A percentile compares a stretch with the other conserved stretches of the same genome.
These are phyloP conservation scores for Arctia plantaginis DNA, from an alignment of 2,888 invertebrate genomes.

Conservation along the genomic window DNA sequence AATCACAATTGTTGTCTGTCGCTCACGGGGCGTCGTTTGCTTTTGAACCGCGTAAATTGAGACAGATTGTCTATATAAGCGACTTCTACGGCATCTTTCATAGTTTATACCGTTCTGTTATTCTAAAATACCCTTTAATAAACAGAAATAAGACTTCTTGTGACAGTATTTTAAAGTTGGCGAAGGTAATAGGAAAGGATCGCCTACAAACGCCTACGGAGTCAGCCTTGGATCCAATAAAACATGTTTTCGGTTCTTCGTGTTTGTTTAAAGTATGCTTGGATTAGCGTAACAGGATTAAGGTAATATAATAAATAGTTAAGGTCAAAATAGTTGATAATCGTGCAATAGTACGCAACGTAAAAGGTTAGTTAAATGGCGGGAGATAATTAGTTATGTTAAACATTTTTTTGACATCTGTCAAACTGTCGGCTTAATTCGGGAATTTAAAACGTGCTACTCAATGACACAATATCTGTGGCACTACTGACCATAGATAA, in stretches of 20 bases:
- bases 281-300: conserved; percentile 1
- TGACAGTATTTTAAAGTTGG: conserved; percentile 11
- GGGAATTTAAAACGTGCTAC: too few relatives aligned
- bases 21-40: neutral
- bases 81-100: conserved; percentile 18
- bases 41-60: conserved; percentile 27
- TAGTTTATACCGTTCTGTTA: neutral
- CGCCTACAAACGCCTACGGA: conserved; percentile 28
- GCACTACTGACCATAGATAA: too few relatives aligned
- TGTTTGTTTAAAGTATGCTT: neutral
- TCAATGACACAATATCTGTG: too few relatives aligned
- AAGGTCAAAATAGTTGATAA: neutral
- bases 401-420: neutral
- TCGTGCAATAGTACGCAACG: neutral
- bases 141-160: neutral
- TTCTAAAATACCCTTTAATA: neutral
- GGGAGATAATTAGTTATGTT: neutral
- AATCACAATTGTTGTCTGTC: conserved; percentile 11
- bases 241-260: conserved; percentile 14
- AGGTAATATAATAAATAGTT: neutral
- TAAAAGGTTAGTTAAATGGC: neutral
- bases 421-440: neutral
- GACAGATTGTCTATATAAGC: conserved; percentile 23
- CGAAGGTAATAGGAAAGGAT: conserved; percentile 23
- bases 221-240: conserved; percentile 21